phyloP scores from a whole-genome alignment of 2,888 invertebrate genomes.

The Pyrochroa serraticornis region DNA sequence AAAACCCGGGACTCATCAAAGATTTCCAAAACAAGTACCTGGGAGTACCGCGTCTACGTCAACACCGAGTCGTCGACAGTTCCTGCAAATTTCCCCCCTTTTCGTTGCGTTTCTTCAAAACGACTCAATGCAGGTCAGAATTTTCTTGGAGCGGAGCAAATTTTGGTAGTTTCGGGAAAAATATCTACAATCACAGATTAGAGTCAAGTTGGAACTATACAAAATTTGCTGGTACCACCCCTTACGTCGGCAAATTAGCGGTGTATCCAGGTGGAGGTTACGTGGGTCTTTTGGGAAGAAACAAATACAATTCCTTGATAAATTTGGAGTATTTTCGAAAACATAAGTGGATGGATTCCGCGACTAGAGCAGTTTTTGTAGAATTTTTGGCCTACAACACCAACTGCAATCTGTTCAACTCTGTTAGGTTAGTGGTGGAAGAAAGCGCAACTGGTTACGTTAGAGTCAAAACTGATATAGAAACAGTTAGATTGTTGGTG shows the following conservation, averaged over 20 bases:
- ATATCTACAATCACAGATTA: conserved; percentile 22
- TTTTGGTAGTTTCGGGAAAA: conserved; percentile 26
- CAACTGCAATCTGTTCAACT: conserved; percentile 47
- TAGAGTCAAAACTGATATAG: conserved; percentile 24
- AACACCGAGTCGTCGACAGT: conserved; percentile 30
- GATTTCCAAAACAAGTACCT: conserved; percentile 47
- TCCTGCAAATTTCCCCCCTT: conserved; percentile 16
- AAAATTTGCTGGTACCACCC: conserved; percentile 27
- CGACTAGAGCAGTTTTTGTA: conserved; percentile 41
- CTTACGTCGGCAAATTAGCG: conserved; percentile 31
- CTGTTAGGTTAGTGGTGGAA: conserved; percentile 42
- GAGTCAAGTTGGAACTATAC: conserved; percentile 37
- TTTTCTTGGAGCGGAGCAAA: conserved; percentile 34
- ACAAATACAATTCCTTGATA: conserved; percentile 41
- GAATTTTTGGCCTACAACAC: conserved; percentile 47
- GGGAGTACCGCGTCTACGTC: conserved; percentile 44
- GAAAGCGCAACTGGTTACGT: conserved; percentile 44
- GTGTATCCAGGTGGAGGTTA: conserved; percentile 47
- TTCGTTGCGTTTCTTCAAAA: background rate
- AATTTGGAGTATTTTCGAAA: conserved; percentile 41
- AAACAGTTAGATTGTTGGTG: conserved; percentile 43
- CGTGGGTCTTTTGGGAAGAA: conserved; percentile 44
- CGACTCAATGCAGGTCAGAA: background rate
- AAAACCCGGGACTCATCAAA: conserved; percentile 43
- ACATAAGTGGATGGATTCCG: conserved; percentile 44